These are phyloP conservation scores for Porites evermanni DNA, from an alignment of 92 coral and sea anemone genomes.

Conservation along the genomic window DNA sequence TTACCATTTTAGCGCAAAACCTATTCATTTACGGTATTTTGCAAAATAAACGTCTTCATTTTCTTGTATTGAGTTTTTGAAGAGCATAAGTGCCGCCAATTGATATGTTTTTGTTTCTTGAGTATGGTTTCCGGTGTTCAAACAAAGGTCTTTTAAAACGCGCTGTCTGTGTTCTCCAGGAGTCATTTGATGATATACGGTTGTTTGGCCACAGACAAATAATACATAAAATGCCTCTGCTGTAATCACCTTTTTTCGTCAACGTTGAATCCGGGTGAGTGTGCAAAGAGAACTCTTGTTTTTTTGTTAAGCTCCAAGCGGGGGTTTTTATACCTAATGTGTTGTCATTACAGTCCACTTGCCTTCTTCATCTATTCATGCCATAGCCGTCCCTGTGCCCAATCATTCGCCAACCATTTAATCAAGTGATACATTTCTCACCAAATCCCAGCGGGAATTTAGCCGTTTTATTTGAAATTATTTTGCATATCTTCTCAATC, in stretches of 20 bases:
- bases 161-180: not conserved
- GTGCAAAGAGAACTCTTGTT: not conserved
- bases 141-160: slow-evolving; percentile 13
- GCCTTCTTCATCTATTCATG: not conserved
- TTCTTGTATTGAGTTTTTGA: too few relatives aligned
- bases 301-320: not conserved
- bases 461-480: slow-evolving; percentile 46
- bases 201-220: too few relatives aligned
- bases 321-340: slow-evolving; percentile 4
- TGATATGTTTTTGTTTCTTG: slow-evolving; percentile 58
- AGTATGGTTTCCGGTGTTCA: slow-evolving; percentile 61
- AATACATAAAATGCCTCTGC: too few relatives aligned
- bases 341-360: not conserved
- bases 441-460: slow-evolving; percentile 50
- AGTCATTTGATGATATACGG: not conserved
- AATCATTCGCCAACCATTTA: slow-evolving; percentile 4
- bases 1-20: too few relatives aligned
- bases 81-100: not conserved
- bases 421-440: slow-evolving; percentile 27
- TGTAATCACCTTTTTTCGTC: not conserved
- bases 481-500: slow-evolving; percentile 56
- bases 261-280: not conserved
- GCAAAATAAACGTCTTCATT: too few relatives aligned
- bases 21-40: too few relatives aligned
- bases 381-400: not conserved